A percentile compares a stretch with the other conserved stretches of the same genome.
Conservation (phyloP, 2,113 vertebrate genomes). For the Xyrauchen texanus region DNA sequence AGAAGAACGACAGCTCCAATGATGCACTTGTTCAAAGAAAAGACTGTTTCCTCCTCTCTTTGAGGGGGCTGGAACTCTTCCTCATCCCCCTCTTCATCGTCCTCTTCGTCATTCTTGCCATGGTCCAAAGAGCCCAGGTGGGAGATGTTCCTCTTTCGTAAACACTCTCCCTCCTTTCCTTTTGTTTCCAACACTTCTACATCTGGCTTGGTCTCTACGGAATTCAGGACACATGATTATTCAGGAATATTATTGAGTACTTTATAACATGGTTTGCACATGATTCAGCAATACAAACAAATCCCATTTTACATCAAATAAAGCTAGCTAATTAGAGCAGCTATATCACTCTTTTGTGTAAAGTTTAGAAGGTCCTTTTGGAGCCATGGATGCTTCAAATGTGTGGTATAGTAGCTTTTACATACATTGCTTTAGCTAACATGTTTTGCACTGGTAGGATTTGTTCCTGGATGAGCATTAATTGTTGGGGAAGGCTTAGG, state of each 20-base stretch:
- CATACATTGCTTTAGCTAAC: too few species aligned
- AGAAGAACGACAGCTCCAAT: slow-evolving; percentile 79
- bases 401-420: too few species aligned
- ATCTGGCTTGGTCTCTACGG: slow-evolving; percentile 13
- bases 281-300: not conserved
- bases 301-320: not conserved
- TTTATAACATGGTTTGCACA: not conserved
- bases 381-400: too few species aligned
- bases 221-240: too few species aligned
- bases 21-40: slow-evolving; percentile 81
- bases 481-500: too few species aligned
- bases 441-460: too few species aligned
- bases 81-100: slow-evolving; percentile 55
- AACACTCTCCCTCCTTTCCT: slow-evolving; percentile 55
- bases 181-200: slow-evolving; percentile 36
- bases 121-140: slow-evolving; percentile 67
- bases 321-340: not conserved
- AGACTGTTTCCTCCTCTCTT: slow-evolving; percentile 60
- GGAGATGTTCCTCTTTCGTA: slow-evolving; percentile 64
- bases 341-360: not conserved
- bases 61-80: slow-evolving; percentile 65
- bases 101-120: slow-evolving; percentile 61
- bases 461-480: too few species aligned
- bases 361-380: too few species aligned
- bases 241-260: not conserved